phyloP scores from a whole-genome alignment of 2,888 invertebrate species.

The Drosophila atroscutellata region DNA sequence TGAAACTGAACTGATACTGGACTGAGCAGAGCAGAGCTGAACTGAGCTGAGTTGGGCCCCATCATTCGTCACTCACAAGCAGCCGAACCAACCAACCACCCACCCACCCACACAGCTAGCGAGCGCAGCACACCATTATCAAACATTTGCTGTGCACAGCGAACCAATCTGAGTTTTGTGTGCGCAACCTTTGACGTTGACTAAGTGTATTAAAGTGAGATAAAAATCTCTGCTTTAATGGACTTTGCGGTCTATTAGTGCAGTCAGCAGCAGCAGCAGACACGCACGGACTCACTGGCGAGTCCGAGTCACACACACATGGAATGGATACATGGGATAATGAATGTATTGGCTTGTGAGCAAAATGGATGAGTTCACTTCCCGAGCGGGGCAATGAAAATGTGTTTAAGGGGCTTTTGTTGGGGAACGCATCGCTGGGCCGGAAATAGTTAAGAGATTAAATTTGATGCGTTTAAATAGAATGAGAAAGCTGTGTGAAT shows the following conservation, averaged over 20 bases:
- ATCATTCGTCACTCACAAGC: slow-evolving; percentile 5
- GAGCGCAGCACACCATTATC: neutral
- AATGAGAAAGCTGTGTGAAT: slow-evolving; percentile 29
- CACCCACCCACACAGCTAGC: neutral
- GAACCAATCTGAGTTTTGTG: slow-evolving; percentile 28
- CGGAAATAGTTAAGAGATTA: slow-evolving; percentile 53
- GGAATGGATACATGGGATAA: slow-evolving; percentile 44
- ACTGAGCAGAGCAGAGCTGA: neutral
- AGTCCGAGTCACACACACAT: neutral
- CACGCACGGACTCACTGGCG: slow-evolving; percentile 24
- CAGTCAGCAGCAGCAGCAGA: slow-evolving; percentile 38
- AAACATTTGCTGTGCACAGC: slow-evolving; percentile 7
- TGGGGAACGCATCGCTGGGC: slow-evolving; percentile 4
- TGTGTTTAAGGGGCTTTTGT: slow-evolving; percentile 53
- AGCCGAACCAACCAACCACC: neutral
- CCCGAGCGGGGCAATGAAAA: slow-evolving; percentile 59
- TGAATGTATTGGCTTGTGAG: slow-evolving; percentile 74
- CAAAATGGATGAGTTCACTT: slow-evolving; percentile 74
- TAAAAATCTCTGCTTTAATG: slow-evolving; percentile 81
- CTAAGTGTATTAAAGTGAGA: slow-evolving; percentile 80
- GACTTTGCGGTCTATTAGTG: slow-evolving; percentile 81
- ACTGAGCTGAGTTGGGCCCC: neutral
- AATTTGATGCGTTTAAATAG: slow-evolving; percentile 46
- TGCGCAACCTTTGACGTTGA: slow-evolving; percentile 77
- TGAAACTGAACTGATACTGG: neutral